These are phyloP conservation scores for Ormyrus labotus DNA, from an alignment of 2,888 invertebrate species.

Conservation along the genomic window DNA sequence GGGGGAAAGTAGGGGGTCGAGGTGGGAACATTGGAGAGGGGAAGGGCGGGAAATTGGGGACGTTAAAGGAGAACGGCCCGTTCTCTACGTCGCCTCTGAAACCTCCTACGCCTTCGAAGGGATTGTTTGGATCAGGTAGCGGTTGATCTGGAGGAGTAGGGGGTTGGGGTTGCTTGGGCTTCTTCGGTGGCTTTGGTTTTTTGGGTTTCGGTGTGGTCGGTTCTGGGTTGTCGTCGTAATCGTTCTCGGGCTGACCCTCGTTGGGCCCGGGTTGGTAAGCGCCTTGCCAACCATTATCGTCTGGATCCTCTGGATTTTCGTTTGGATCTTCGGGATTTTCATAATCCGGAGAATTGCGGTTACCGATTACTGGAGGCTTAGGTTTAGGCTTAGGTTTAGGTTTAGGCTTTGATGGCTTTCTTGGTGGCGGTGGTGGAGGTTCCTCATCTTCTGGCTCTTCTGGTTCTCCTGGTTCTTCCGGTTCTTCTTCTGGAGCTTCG, in stretches of 20 bases:
- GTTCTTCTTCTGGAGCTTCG: conserved; percentile 1
- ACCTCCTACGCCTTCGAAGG: background rate
- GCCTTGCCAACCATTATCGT: conserved; percentile 52
- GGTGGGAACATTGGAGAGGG: background rate
- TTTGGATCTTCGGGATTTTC: background rate
- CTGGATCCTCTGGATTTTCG: conserved; percentile 38
- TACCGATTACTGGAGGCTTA: conserved; percentile 24
- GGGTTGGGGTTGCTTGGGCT: background rate
- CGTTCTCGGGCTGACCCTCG: conserved; percentile 1
- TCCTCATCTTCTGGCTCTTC: conserved; percentile 16
- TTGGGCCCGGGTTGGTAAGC: conserved; percentile 34
- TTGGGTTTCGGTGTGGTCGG: conserved; percentile 1
- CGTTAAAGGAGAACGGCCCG: background rate
- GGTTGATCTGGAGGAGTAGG: background rate
- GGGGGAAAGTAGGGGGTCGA: too few species aligned
- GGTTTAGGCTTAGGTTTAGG: conserved; percentile 19
- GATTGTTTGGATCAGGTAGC: background rate
- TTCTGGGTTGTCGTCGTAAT: background rate
- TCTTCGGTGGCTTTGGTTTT: conserved; percentile 9
- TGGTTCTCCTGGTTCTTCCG: conserved; percentile 2
- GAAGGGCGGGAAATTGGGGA: background rate
- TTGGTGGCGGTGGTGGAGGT: background rate
- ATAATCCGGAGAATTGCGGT: conserved; percentile 32
- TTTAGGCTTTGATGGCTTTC: conserved; percentile 1
- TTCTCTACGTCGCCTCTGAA: conserved; percentile 22